Conservation (phyloP, 2,797 vertebrate species). For the Rhodeus uyekii region DNA sequence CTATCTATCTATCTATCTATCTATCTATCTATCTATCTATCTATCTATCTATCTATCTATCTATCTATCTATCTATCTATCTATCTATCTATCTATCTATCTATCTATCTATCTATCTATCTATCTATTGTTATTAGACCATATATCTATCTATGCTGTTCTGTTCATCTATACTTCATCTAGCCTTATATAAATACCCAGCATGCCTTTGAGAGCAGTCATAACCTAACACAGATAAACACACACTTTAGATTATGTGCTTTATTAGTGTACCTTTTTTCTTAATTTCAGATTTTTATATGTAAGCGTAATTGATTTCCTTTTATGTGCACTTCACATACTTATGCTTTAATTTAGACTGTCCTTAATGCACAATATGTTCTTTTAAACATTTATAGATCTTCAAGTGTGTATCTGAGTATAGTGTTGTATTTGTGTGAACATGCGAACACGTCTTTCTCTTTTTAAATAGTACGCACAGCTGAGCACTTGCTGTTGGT, state of each 20-base stretch:
- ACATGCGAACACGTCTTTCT: conserved; percentile 28
- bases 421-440: conserved; percentile 29
- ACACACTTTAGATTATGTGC: not conserved
- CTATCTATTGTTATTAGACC: not conserved
- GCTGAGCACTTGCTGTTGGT: conserved; percentile 33
- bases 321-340: not conserved
- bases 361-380: not conserved
- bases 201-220: not conserved
- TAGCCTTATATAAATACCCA: not conserved
- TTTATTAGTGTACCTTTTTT: conserved; percentile 1
- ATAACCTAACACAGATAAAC: not conserved
- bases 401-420: conserved; percentile 7
- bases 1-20: not conserved
- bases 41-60: not conserved
- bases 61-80: not conserved
- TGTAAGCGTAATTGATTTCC: not conserved
- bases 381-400: conserved; percentile 31
- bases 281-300: conserved; percentile 8
- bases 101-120: not conserved
- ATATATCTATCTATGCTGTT: not conserved
- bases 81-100: not conserved
- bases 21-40: not conserved
- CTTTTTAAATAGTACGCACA: conserved; percentile 23
- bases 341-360: conserved; percentile 1
- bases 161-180: not conserved